Evolutionary conservation across 2,113 vertebrate genomes (phyloP).

Genomic region (Sinocyclocheilus grahami): DNA sequence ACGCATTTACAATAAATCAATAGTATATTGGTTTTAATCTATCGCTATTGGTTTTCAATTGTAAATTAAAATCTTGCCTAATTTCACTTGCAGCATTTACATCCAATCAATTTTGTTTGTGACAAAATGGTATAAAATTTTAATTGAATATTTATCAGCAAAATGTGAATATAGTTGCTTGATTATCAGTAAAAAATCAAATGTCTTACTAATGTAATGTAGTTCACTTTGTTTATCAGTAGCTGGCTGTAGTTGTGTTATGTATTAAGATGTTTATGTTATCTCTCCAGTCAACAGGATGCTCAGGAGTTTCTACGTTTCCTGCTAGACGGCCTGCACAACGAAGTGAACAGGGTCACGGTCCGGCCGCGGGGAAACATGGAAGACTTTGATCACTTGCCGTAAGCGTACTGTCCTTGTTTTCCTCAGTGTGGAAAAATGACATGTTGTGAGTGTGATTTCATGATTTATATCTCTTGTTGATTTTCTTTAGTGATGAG

Average conservation of each 20-base stretch:
- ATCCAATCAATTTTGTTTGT: background rate
- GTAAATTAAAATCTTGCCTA: background rate
- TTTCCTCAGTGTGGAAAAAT: background rate
- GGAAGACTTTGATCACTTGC: constrained; percentile 89
- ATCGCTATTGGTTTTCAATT: background rate
- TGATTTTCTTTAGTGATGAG: constrained; percentile 79
- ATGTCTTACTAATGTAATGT: background rate
- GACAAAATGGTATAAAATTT: background rate
- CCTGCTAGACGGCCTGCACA: constrained; percentile 93
- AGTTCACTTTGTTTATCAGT: background rate
- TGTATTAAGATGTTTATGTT: constrained; percentile 38
- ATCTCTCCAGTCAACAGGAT: constrained; percentile 87
- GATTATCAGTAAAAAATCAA: background rate
- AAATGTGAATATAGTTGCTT: background rate
- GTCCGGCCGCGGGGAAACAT: constrained; percentile 79
- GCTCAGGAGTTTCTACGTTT: constrained; percentile 97
- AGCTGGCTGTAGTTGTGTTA: background rate
- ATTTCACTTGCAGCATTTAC: background rate
- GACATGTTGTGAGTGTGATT: background rate
- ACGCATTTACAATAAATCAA: too few relatives aligned
- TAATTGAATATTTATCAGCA: background rate
- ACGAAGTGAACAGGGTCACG: constrained; percentile 91
- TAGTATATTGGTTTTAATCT: background rate
- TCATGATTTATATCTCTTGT: background rate
- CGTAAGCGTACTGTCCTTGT: constrained; percentile 74